Evolutionary conservation across 2,797 vertebrate genomes (phyloP).

Genomic region (Centroberyx gerrardi): DNA sequence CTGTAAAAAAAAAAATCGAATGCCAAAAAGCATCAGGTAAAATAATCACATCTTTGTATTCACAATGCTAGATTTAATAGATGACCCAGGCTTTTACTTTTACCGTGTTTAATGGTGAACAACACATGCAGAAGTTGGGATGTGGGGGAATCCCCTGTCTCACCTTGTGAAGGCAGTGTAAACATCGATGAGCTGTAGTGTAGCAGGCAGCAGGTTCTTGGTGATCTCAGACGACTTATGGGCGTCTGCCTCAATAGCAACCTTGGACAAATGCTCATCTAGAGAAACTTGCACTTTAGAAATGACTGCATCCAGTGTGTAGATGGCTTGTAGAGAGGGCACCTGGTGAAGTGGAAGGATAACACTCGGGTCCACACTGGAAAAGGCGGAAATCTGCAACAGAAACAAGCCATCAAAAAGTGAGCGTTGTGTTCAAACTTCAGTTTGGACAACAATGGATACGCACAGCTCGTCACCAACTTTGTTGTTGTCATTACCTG

Average conservation of each 20-base stretch:
- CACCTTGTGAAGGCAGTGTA: constrained; percentile 96
- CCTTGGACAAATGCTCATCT: constrained; percentile 96
- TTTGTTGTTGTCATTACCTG: constrained; percentile 84
- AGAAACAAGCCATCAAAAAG: constrained; percentile 18
- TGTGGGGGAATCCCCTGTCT: constrained; percentile 15
- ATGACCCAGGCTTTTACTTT: background rate
- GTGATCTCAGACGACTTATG: constrained; percentile 95
- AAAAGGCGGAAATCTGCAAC: constrained; percentile 95
- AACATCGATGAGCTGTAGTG: constrained; percentile 94
- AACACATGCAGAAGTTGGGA: background rate
- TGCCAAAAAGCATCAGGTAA: background rate
- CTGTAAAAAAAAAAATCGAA: too few species aligned
- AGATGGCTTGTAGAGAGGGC: constrained; percentile 96
- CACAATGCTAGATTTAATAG: background rate
- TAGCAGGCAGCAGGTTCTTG: constrained; percentile 96
- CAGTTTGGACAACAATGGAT: background rate
- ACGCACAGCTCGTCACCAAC: background rate
- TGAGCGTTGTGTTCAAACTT: background rate
- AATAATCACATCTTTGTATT: background rate
- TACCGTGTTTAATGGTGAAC: background rate
- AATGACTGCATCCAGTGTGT: constrained; percentile 96
- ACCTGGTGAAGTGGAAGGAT: constrained; percentile 94
- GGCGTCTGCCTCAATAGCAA: constrained; percentile 92
- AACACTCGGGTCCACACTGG: constrained; percentile 89
- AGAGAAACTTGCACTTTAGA: constrained; percentile 99